These are phyloP conservation scores for Protomyctophum bolini DNA, from an alignment of 2,113 vertebrate genomes.

Conservation along the genomic window DNA sequence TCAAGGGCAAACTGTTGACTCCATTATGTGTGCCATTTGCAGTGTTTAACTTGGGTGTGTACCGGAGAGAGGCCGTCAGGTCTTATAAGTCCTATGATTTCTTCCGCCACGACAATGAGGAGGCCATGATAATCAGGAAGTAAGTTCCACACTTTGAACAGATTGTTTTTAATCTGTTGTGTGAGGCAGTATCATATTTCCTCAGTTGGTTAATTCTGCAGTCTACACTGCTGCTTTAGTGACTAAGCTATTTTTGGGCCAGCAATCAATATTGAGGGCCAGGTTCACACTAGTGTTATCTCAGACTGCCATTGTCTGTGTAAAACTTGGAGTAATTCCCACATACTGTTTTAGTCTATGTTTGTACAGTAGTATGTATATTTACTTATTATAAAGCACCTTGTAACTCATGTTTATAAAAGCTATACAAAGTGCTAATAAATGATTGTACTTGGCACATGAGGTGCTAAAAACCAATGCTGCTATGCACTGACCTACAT, in stretches of 20 bases:
- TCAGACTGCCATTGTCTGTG: constrained; percentile 1
- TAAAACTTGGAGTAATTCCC: neutral
- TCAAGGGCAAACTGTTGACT: neutral
- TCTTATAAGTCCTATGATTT: constrained; percentile 97
- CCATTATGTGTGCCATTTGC: constrained; percentile 38
- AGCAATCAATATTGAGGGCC: constrained; percentile 15
- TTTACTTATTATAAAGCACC: too few relatives aligned
- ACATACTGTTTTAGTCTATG: neutral
- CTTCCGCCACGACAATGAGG: constrained; percentile 95
- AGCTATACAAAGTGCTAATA: too few relatives aligned
- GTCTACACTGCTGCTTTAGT: constrained; percentile 49
- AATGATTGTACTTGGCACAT: too few relatives aligned
- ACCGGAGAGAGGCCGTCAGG: constrained; percentile 91
- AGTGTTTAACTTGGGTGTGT: constrained; percentile 98
- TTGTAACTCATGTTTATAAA: too few relatives aligned
- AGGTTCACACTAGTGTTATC: neutral
- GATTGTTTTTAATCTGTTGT: neutral
- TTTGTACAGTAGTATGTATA: too few relatives aligned
- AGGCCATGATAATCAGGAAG: constrained; percentile 98
- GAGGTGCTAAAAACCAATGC: neutral
- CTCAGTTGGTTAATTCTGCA: constrained; percentile 29
- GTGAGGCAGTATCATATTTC: constrained; percentile 7
- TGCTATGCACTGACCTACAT: constrained; percentile 63
- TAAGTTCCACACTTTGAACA: constrained; percentile 68
- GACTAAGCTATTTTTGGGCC: constrained; percentile 52